These are phyloP conservation scores for Sebastes kiyomatsui DNA, from an alignment of 2,797 vertebrate genomes.

Conservation along the genomic window DNA sequence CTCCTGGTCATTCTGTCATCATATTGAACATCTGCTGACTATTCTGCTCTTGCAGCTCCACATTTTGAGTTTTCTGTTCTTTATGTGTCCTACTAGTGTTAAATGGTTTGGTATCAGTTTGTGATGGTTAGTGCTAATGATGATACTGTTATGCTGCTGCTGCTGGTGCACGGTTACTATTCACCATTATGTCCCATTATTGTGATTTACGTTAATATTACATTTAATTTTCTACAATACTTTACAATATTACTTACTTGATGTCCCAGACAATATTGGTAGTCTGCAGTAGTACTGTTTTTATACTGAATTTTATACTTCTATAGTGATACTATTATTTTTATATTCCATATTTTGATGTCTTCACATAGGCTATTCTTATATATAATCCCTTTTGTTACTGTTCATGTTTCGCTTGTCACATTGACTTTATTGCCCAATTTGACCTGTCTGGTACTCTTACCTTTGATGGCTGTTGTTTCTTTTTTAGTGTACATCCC, in stretches of 20 bases:
- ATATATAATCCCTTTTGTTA: not conserved
- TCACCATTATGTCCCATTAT: not conserved
- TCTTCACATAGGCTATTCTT: not conserved
- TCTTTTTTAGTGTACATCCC: not conserved
- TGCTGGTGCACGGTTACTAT: not conserved
- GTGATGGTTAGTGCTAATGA: not conserved
- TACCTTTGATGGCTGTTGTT: not conserved
- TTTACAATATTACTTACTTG: not conserved
- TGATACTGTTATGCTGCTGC: not conserved
- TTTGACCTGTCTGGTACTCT: not conserved
- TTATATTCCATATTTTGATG: not conserved
- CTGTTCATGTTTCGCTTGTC: not conserved
- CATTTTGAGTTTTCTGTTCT: not conserved
- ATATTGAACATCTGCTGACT: not conserved
- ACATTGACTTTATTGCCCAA: not conserved
- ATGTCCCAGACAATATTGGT: not conserved
- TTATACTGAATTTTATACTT: not conserved
- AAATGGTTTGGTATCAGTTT: not conserved
- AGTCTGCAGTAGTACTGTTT: not conserved
- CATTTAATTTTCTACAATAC: not conserved
- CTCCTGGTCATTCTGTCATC: conserved; percentile 67
- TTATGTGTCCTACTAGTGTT: not conserved
- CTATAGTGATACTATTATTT: not conserved
- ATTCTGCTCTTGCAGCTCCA: not conserved
- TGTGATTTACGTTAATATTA: not conserved